A percentile compares a stretch with the other conserved stretches of the same genome.
These are phyloP conservation scores for Muntiacus muntjak DNA, from an alignment of 2,113 vertebrate species.

Conservation along the genomic window DNA sequence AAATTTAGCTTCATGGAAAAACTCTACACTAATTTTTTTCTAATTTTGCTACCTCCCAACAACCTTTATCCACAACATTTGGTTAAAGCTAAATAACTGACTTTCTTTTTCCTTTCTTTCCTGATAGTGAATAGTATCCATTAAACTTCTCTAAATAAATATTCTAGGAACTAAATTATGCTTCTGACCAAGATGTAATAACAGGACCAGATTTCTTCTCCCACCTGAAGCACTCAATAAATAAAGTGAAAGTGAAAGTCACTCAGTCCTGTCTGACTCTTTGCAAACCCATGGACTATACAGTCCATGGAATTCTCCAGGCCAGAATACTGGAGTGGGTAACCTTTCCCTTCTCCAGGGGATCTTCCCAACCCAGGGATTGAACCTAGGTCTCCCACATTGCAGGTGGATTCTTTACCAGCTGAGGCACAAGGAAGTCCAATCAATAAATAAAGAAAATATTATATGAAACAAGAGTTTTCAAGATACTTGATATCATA, in stretches of 20 bases:
- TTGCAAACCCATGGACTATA: background rate
- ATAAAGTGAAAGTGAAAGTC: background rate
- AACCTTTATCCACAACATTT: background rate
- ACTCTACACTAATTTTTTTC: background rate
- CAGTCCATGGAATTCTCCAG: background rate
- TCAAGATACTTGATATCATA: background rate
- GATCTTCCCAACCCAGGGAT: background rate
- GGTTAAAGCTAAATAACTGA: background rate
- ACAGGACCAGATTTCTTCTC: background rate
- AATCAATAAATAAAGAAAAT: background rate
- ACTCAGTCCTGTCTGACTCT: background rate
- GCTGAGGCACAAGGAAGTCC: background rate
- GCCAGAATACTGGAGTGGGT: background rate
- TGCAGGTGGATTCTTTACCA: background rate
- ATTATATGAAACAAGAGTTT: background rate
- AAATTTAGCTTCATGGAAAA: slow-evolving; percentile 27
- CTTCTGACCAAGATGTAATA: background rate
- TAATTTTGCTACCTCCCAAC: background rate
- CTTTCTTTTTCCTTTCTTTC: background rate
- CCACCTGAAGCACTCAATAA: background rate
- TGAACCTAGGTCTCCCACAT: background rate
- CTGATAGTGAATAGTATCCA: background rate
- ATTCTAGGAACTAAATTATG: background rate
- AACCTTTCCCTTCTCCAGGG: background rate
- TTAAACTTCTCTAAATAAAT: background rate